A percentile compares a stretch with the other conserved stretches of the same genome.
phyloP scores from a whole-genome alignment of 1,140 invertebrate species.

The Anastatus disparis region DNA sequence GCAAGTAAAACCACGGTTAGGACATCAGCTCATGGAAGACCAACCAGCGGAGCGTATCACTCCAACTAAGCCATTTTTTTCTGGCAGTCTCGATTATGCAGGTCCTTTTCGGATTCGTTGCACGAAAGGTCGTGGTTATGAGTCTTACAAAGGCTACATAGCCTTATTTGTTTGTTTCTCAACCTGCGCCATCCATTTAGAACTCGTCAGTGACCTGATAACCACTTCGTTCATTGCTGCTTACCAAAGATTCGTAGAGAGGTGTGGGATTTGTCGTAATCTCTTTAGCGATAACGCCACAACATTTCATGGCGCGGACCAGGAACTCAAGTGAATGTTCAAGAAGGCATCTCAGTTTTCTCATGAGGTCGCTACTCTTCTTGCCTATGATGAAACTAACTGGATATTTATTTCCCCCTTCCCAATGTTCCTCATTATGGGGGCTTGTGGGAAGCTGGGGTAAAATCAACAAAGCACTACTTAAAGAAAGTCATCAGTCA shows the following conservation, averaged over 20 bases:
- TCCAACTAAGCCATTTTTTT: background rate
- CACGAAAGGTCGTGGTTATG: background rate
- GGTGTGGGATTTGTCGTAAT: background rate
- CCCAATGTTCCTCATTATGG: no score
- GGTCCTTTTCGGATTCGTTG: background rate
- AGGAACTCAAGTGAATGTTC: no score
- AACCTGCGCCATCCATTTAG: slow-evolving; percentile 43
- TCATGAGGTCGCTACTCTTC: no score
- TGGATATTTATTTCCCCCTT: no score
- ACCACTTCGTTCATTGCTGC: background rate
- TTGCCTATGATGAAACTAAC: no score
- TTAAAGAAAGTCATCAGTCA: no score
- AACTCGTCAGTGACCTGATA: slow-evolving; percentile 31
- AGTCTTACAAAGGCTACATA: slow-evolving; percentile 46
- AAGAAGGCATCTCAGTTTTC: no score
- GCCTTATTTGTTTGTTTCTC: slow-evolving; percentile 48
- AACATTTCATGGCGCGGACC: no score
- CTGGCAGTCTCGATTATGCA: background rate
- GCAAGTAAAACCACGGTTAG: background rate
- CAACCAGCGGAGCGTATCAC: background rate
- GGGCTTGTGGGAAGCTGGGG: no score
- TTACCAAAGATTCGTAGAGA: background rate
- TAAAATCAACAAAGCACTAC: no score
- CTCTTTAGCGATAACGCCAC: background rate
- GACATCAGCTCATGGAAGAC: background rate